A percentile compares a stretch with the other conserved stretches of the same genome.
These are phyloP conservation scores for Clangula hyemalis DNA, from an alignment of 2,797 vertebrate species.

Conservation along the genomic window DNA sequence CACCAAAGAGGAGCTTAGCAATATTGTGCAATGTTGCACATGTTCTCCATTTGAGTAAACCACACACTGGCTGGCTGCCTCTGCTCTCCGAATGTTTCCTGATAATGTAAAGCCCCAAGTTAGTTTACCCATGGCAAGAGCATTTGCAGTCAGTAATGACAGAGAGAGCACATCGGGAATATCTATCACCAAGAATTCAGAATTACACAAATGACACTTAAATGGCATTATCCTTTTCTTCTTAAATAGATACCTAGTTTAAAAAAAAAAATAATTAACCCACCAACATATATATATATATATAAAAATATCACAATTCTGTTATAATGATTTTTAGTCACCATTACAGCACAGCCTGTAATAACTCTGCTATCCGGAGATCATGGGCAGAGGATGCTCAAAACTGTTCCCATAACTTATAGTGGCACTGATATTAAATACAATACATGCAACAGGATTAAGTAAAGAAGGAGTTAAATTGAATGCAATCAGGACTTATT, in stretches of 20 bases:
- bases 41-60: background rate
- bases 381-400: background rate
- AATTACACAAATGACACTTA: background rate
- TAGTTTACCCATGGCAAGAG: background rate
- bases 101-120: background rate
- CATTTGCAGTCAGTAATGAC: background rate
- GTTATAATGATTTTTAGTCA: background rate
- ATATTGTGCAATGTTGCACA: fast-evolving
- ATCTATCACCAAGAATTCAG: background rate
- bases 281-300: too few relatives aligned
- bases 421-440: background rate
- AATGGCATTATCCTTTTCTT: background rate
- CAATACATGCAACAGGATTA: constrained; percentile 16
- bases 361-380: background rate
- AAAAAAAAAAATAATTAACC: background rate
- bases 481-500: constrained; percentile 6
- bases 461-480: constrained; percentile 11
- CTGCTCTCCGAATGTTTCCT: background rate
- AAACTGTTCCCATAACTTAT: background rate
- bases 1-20: background rate
- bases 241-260: background rate
- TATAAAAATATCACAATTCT: background rate
- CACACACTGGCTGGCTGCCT: background rate
- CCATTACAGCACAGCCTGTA: background rate
- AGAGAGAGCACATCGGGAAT: background rate